These are phyloP conservation scores for Vultur gryphus DNA, from an alignment of 2,797 vertebrate genomes.

Conservation along the genomic window DNA sequence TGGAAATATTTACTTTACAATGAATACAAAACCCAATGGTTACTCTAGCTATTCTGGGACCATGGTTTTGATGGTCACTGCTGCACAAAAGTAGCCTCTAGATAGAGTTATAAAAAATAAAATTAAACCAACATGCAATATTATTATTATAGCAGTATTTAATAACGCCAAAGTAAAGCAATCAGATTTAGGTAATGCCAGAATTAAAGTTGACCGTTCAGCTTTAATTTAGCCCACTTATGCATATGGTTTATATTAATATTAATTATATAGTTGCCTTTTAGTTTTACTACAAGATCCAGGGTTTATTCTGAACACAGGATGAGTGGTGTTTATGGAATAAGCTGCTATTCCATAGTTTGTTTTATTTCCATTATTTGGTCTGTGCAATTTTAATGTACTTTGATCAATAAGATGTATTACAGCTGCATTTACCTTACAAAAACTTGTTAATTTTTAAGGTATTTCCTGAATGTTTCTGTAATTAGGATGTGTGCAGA, in stretches of 20 bases:
- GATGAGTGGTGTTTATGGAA: neutral
- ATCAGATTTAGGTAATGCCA: neutral
- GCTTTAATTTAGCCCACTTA: neutral
- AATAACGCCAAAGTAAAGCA: neutral
- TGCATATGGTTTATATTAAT: neutral
- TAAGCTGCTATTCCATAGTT: neutral
- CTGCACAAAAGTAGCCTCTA: neutral
- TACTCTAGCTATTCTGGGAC: neutral
- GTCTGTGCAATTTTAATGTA: neutral
- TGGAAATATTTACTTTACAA: neutral
- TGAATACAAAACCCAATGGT: neutral
- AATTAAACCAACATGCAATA: neutral
- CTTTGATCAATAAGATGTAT: neutral
- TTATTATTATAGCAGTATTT: neutral
- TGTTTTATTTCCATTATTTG: neutral
- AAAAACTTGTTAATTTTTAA: neutral
- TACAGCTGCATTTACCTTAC: neutral
- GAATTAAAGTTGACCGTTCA: neutral
- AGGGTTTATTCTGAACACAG: neutral
- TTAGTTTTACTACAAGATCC: neutral
- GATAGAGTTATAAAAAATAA: neutral
- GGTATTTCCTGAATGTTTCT: neutral
- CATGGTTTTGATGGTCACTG: neutral
- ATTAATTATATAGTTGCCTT: neutral
- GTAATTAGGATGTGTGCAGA: neutral